Conservation (phyloP, 2,113 vertebrate species). For the Odobenus rosmarus region DNA sequence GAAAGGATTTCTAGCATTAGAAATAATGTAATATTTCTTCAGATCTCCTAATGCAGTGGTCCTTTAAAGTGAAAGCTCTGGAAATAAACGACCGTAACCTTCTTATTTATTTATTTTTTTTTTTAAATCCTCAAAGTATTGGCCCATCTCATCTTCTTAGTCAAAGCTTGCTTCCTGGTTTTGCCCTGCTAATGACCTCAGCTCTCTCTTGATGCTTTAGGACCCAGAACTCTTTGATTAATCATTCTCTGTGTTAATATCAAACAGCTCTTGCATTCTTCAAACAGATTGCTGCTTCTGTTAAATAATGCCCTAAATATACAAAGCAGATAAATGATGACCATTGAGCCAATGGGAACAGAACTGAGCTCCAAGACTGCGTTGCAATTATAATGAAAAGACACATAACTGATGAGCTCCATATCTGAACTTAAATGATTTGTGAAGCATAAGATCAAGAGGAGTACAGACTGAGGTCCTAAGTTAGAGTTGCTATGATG, state of each 20-base stretch:
- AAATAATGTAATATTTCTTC: slow-evolving; percentile 54
- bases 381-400: slow-evolving; percentile 80
- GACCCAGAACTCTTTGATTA: slow-evolving; percentile 83
- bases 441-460: slow-evolving; percentile 81
- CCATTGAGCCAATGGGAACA: slow-evolving; percentile 72
- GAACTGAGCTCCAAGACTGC: slow-evolving; percentile 68
- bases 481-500: slow-evolving; percentile 73
- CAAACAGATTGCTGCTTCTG: slow-evolving; percentile 82
- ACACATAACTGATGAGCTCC: slow-evolving; percentile 73
- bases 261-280: slow-evolving; percentile 81
- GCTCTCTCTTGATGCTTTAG: slow-evolving; percentile 78
- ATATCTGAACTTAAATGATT: slow-evolving; percentile 84
- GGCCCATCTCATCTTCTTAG: slow-evolving; percentile 72
- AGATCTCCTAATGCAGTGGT: slow-evolving; percentile 32
- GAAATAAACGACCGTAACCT: slow-evolving; percentile 10
- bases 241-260: slow-evolving; percentile 84
- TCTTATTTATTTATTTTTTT: slow-evolving; percentile 73
- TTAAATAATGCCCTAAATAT: slow-evolving; percentile 82
- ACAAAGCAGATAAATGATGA: slow-evolving; percentile 85
- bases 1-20: slow-evolving; percentile 44
- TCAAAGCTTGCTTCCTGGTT: slow-evolving; percentile 72
- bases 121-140: slow-evolving; percentile 62
- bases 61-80: slow-evolving; percentile 59
- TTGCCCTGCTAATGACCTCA: slow-evolving; percentile 81
- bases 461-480: slow-evolving; percentile 67